These are phyloP conservation scores for Panzeria rudis DNA, from an alignment of 2,888 invertebrate genomes.

Conservation along the genomic window DNA sequence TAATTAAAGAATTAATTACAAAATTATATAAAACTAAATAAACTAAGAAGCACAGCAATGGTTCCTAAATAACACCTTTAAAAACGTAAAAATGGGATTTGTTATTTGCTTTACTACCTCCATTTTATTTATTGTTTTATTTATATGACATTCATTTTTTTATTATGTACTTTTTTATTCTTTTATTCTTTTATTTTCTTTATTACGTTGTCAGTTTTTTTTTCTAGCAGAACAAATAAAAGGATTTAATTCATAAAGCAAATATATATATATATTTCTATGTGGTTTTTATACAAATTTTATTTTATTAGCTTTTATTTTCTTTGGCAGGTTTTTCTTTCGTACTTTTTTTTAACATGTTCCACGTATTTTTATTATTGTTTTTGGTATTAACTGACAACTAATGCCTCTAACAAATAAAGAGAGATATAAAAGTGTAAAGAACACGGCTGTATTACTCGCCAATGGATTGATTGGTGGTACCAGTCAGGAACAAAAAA, in stretches of 20 bases:
- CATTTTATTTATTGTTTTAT: neutral
- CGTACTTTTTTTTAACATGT: neutral
- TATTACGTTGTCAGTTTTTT: neutral
- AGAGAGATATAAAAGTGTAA: neutral
- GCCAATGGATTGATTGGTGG: neutral
- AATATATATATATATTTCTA: neutral
- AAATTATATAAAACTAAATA: neutral
- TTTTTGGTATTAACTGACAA: slow-evolving; percentile 11
- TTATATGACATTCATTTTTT: neutral
- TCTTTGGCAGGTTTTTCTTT: neutral
- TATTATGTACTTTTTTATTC: too few relatives aligned
- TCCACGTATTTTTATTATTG: slow-evolving; percentile 26
- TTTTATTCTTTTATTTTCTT: slow-evolving; percentile 2
- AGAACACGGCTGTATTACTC: neutral
- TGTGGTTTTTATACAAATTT: slow-evolving; percentile 6
- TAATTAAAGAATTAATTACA: neutral
- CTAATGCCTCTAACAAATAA: too few relatives aligned
- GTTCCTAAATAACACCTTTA: neutral
- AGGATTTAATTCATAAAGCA: neutral
- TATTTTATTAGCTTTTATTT: slow-evolving; percentile 23
- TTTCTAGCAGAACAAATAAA: neutral
- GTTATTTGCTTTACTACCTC: neutral
- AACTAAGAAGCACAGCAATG: neutral
- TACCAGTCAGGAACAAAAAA: neutral
- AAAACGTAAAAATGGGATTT: neutral